Conservation (phyloP, 2,888 invertebrate genomes). For the Pterostichus niger region DNA sequence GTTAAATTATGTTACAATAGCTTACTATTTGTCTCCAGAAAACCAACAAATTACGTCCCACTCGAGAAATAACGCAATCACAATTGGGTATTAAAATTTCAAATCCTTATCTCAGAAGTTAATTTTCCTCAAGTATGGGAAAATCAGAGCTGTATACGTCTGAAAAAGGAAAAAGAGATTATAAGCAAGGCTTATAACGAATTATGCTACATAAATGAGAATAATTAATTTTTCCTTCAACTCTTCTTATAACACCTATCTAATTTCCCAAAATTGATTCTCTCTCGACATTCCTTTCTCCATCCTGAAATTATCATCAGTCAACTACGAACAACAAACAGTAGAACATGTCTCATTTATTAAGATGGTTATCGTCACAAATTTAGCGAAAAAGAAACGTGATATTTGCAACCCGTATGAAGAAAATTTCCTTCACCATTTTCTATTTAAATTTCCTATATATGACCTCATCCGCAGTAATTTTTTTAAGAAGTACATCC, state of each 20-base stretch:
- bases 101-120: neutral
- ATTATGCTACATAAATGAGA: constrained; percentile 19
- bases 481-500: neutral
- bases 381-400: no score
- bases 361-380: no score
- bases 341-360: no score
- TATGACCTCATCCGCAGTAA: neutral
- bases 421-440: constrained; percentile 13
- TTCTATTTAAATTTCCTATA: constrained; percentile 1
- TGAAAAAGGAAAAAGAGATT: neutral
- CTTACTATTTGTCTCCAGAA: neutral
- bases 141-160: neutral
- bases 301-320: no score
- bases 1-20: constrained; percentile 6
- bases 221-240: no score
- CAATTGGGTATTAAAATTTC: constrained; percentile 1
- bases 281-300: constrained; percentile 16
- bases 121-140: constrained; percentile 8
- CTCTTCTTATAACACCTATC: neutral
- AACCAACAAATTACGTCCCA: constrained; percentile 12
- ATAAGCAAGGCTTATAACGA: neutral
- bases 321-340: no score
- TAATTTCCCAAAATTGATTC: neutral
- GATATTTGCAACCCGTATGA: constrained; percentile 10
- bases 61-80: neutral